These are phyloP conservation scores for Agonum fuliginosum DNA, from an alignment of 2,888 invertebrate species.

Conservation along the genomic window DNA sequence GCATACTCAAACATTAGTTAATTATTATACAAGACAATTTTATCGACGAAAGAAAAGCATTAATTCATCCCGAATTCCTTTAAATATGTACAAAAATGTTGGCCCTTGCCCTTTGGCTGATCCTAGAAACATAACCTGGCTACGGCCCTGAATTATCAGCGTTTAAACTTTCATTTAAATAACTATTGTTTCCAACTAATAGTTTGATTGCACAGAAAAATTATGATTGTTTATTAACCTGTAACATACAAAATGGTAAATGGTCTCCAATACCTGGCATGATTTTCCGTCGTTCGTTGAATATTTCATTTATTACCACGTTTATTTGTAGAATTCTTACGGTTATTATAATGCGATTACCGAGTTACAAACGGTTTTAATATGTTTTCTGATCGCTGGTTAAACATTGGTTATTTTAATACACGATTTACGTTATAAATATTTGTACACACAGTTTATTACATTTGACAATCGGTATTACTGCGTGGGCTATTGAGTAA, in stretches of 20 bases:
- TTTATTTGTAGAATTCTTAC: conserved; percentile 31
- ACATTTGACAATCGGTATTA: conserved; percentile 17
- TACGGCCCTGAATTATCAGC: too few species aligned
- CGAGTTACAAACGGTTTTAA: conserved; percentile 29
- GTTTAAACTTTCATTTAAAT: too few species aligned
- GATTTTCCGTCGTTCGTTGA: conserved; percentile 26
- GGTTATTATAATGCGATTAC: conserved; percentile 59
- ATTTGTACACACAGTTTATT: conserved; percentile 15
- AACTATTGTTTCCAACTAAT: too few species aligned
- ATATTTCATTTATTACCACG: conserved; percentile 51
- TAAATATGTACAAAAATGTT: too few species aligned
- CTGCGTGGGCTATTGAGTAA: conserved; percentile 8
- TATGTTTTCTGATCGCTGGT: conserved; percentile 39
- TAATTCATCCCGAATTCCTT: too few species aligned
- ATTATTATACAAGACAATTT: too few species aligned
- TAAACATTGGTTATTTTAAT: conserved; percentile 51
- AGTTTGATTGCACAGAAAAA: too few species aligned
- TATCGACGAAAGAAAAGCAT: too few species aligned
- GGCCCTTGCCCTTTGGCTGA: too few species aligned
- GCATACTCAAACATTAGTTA: too few species aligned
- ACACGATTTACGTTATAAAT: conserved; percentile 2
- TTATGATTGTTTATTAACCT: background rate
- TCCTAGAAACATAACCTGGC: too few species aligned
- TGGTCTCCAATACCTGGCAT: too few species aligned
- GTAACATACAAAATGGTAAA: conserved; percentile 42